Evolutionary conservation across 37 sponge, comb jelly and placozoan genomes (phyloP).

Genomic region (Dysidea cf. avara): DNA sequence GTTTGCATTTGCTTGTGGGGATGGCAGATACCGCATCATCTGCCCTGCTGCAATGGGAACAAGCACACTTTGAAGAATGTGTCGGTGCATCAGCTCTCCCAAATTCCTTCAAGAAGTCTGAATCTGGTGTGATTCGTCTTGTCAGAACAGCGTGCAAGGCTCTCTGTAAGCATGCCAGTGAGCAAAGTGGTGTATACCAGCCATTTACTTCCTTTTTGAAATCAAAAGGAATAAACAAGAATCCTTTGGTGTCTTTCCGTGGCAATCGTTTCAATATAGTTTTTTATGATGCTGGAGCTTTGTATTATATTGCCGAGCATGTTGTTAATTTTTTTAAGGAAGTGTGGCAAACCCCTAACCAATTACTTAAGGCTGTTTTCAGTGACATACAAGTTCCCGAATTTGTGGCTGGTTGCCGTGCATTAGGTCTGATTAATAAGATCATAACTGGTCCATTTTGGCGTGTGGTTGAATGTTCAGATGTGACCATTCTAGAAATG

Average conservation of each 20-base stretch:
- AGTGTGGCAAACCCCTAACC: slow-evolving; percentile 8
- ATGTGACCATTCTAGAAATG: slow-evolving; percentile 14
- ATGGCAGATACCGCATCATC: slow-evolving; percentile 28
- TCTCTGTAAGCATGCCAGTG: slow-evolving; percentile 17
- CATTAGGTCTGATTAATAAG: slow-evolving; percentile 15
- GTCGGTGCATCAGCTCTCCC: neutral
- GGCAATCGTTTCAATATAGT: slow-evolving; percentile 40
- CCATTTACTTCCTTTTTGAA: slow-evolving; percentile 6
- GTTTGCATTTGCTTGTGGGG: slow-evolving; percentile 34
- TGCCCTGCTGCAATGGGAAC: slow-evolving; percentile 19
- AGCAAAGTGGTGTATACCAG: slow-evolving; percentile 22
- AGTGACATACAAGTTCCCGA: neutral
- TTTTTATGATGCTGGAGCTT: slow-evolving; percentile 37
- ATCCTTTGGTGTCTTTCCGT: slow-evolving; percentile 16
- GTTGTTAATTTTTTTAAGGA: neutral
- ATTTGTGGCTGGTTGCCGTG: neutral
- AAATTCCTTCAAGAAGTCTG: slow-evolving; percentile 1
- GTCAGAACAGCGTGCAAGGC: slow-evolving; percentile 37
- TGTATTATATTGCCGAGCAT: neutral
- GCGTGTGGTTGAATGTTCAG: slow-evolving; percentile 4
- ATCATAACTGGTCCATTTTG: slow-evolving; percentile 26
- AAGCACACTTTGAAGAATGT: slow-evolving; percentile 1
- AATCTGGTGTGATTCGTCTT: slow-evolving; percentile 11
- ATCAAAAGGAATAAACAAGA: slow-evolving; percentile 1
- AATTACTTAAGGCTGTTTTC: slow-evolving; percentile 1